Percentiles rank a stretch among this genome's conserved stretches.
Evolutionary conservation across 2,888 invertebrate species (phyloP).

Genomic region (Drosophila meridionalis): DNA sequence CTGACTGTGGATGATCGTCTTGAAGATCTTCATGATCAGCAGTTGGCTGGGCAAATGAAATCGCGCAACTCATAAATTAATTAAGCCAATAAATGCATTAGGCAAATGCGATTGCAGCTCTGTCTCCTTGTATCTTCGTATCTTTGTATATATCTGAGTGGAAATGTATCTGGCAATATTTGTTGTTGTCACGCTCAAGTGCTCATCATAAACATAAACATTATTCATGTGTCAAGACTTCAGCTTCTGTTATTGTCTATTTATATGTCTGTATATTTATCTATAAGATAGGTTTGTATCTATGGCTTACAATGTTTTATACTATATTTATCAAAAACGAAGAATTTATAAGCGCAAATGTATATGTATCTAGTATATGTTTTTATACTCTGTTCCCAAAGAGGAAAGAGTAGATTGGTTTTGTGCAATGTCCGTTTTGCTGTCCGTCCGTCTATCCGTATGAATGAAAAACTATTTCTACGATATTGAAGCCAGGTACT

Average conservation of each 20-base stretch:
- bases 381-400: too few relatives aligned
- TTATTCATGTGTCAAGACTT: background rate
- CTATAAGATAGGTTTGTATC: background rate
- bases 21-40: slow-evolving; percentile 10
- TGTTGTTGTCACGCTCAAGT: background rate
- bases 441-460: too few relatives aligned
- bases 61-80: slow-evolving; percentile 82
- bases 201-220: background rate
- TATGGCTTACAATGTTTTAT: background rate
- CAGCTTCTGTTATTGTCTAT: background rate
- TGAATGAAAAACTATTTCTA: too few relatives aligned
- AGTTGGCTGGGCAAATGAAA: slow-evolving; percentile 60
- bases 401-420: too few relatives aligned
- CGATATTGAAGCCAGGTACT: too few relatives aligned
- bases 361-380: background rate
- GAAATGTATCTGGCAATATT: background rate
- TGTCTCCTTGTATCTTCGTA: background rate
- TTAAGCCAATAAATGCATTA: slow-evolving; percentile 76
- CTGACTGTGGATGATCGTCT: slow-evolving; percentile 11
- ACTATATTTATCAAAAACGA: too few relatives aligned
- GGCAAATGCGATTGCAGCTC: slow-evolving; percentile 9
- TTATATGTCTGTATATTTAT: background rate
- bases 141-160: background rate
- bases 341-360: background rate
- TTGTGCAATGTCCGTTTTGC: too few relatives aligned